Conservation (phyloP, 92 coral and sea anemone species). For the Phenganax subtilis region DNA sequence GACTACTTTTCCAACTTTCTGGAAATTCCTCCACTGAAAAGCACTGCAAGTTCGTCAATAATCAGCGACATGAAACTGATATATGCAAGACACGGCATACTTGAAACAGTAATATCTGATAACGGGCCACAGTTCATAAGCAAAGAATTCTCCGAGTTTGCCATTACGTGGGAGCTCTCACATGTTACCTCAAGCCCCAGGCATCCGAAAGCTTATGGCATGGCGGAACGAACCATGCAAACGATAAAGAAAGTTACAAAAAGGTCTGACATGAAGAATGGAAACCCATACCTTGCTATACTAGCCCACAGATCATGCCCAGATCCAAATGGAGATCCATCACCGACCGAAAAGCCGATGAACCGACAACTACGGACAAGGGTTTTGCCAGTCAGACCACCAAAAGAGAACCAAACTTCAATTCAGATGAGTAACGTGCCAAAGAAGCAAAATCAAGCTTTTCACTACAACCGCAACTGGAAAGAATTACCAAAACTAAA, state of each 20-base stretch:
- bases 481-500: neutral
- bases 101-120: conserved; percentile 3
- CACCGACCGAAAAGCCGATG: neutral
- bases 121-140: conserved; percentile 14
- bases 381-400: neutral
- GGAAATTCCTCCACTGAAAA: neutral
- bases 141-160: conserved; percentile 6
- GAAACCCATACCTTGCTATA: conserved; percentile 1
- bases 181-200: conserved; percentile 2
- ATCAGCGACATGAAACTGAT: neutral
- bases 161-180: neutral
- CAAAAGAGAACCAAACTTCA: neutral
- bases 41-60: conserved; percentile 1
- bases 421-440: neutral
- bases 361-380: conserved; percentile 13
- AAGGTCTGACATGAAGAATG: neutral
- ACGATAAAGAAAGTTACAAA: neutral
- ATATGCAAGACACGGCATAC: conserved; percentile 6
- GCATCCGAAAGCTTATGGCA: conserved; percentile 10
- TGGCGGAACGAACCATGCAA: conserved; percentile 20
- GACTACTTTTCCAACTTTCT: neutral
- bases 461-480: neutral
- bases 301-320: conserved; percentile 7
- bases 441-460: neutral
- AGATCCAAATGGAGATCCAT: neutral